Evolutionary conservation across 2,888 invertebrate species (phyloP).

Genomic region (Amiota minor): DNA sequence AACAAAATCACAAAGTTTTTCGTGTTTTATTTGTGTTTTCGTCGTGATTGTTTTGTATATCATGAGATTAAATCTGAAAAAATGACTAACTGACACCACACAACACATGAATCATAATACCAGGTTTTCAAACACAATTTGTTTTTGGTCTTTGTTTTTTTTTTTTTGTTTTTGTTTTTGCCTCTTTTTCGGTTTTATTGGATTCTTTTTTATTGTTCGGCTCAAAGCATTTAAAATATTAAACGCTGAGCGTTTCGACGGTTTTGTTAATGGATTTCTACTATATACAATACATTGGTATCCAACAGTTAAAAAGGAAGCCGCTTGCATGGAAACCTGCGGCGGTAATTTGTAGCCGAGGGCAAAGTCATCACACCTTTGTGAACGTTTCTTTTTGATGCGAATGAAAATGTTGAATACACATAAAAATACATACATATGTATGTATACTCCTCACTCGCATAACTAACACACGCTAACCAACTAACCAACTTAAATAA

Average conservation of each 20-base stretch:
- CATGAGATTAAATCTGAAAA: slow-evolving; percentile 5
- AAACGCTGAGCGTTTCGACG: slow-evolving; percentile 19
- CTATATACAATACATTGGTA: slow-evolving; percentile 1
- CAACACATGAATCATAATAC: slow-evolving; percentile 11
- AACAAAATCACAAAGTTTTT: no score
- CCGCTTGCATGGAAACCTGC: slow-evolving; percentile 24
- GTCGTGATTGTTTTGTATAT: slow-evolving; percentile 3
- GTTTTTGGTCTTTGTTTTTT: slow-evolving; percentile 15
- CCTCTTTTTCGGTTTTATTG: slow-evolving; percentile 1
- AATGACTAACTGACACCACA: slow-evolving; percentile 11
- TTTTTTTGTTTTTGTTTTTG: slow-evolving; percentile 9
- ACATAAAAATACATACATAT: not conserved
- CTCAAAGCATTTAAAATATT: slow-evolving; percentile 5
- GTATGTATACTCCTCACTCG: not conserved
- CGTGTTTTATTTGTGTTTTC: not conserved
- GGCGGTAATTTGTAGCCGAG: slow-evolving; percentile 26
- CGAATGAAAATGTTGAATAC: slow-evolving; percentile 13
- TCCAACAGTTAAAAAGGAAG: slow-evolving; percentile 12
- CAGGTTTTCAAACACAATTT: slow-evolving; percentile 14
- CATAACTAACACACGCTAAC: no score
- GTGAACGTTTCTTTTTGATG: slow-evolving; percentile 9
- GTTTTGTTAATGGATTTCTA: slow-evolving; percentile 25
- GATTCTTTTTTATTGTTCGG: slow-evolving; percentile 10
- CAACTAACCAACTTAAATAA: no score
- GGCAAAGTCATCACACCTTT: slow-evolving; percentile 28